phyloP scores from a whole-genome alignment of 2,113 vertebrate species.

The Numida meleagris region DNA sequence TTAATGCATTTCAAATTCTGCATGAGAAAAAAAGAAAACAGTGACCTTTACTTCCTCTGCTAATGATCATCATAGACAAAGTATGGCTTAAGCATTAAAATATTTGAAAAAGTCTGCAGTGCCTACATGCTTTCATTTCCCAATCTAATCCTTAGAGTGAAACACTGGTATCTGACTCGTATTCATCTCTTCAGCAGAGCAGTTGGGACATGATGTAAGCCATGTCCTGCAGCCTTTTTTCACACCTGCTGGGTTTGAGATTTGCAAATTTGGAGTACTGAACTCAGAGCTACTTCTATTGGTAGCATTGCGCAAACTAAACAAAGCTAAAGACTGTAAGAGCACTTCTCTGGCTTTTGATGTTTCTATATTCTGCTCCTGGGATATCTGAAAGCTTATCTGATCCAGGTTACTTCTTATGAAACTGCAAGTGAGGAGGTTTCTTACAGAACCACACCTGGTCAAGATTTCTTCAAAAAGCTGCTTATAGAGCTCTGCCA shows the following conservation, averaged over 20 bases:
- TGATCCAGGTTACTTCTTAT: constrained; percentile 77
- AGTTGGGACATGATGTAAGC: neutral
- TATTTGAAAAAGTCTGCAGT: neutral
- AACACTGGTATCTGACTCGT: rapidly evolving
- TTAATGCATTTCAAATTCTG: neutral
- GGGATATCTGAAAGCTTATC: constrained; percentile 69
- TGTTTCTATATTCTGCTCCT: constrained; percentile 73
- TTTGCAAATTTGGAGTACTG: constrained; percentile 85
- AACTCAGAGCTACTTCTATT: constrained; percentile 79
- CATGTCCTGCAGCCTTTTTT: neutral
- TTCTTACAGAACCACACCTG: constrained; percentile 80
- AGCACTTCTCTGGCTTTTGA: constrained; percentile 63
- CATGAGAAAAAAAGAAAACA: neutral
- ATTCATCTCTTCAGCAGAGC: neutral
- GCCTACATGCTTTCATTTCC: neutral
- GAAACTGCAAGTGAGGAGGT: constrained; percentile 77
- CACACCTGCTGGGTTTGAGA: constrained; percentile 71
- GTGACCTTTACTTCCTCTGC: neutral
- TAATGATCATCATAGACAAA: neutral
- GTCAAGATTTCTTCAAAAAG: constrained; percentile 87
- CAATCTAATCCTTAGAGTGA: neutral
- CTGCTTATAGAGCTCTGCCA: constrained; percentile 89
- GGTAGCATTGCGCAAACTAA: constrained; percentile 58
- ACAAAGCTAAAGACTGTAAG: constrained; percentile 59
- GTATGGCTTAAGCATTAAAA: neutral